Evolutionary conservation across 1,140 invertebrate species (phyloP).

Genomic region (Drosophila teissieri): DNA sequence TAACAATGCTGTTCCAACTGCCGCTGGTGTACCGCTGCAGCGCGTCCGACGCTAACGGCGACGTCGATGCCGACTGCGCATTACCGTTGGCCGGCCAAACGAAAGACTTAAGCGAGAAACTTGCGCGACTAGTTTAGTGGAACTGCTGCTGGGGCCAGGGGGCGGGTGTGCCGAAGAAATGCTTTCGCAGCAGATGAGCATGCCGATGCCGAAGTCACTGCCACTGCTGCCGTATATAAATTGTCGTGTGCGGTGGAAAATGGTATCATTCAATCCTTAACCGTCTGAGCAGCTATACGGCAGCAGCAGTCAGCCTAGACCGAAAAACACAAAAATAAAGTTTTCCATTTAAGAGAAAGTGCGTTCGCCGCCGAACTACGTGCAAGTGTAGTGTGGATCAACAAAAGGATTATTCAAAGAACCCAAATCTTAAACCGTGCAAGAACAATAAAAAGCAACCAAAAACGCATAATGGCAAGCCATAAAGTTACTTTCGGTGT

Average conservation of each 20-base stretch:
- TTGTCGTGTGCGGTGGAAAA: constrained; percentile 83
- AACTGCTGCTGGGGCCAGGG: constrained; percentile 4
- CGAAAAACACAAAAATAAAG: constrained; percentile 47
- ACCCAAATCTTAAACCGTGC: constrained; percentile 46
- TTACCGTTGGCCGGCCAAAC: constrained; percentile 78
- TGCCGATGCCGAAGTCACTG: constrained; percentile 41
- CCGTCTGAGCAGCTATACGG: constrained; percentile 84
- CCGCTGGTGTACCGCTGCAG: constrained; percentile 24
- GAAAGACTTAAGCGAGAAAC: constrained; percentile 84
- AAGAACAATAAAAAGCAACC: constrained; percentile 32
- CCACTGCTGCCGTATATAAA: constrained; percentile 79
- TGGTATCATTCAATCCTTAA: constrained; percentile 85
- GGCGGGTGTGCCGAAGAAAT: constrained; percentile 53
- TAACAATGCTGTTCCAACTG: constrained; percentile 72
- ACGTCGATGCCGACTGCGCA: constrained; percentile 35
- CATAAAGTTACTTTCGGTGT: constrained; percentile 84
- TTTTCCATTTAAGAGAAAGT: constrained; percentile 75
- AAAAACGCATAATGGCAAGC: constrained; percentile 74
- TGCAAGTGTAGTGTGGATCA: constrained; percentile 51
- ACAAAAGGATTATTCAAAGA: constrained; percentile 66
- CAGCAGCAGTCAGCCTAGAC: constrained; percentile 70
- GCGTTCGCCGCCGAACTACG: constrained; percentile 64
- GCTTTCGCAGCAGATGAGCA: constrained; percentile 79
- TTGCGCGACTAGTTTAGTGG: constrained; percentile 74
- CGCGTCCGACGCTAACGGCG: constrained; percentile 18